phyloP scores from a whole-genome alignment of 1,140 invertebrate genomes.

The Lerema accius region DNA sequence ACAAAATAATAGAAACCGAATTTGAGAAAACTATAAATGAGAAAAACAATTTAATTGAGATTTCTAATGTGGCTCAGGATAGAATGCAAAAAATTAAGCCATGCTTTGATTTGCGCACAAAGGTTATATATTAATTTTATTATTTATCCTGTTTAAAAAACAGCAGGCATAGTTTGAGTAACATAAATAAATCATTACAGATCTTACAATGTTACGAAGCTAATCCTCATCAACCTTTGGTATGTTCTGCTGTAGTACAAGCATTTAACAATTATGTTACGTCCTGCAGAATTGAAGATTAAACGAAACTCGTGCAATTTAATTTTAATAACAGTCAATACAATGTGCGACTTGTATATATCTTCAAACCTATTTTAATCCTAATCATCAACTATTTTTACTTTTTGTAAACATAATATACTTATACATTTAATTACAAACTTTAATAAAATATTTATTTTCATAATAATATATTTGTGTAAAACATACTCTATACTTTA shows the following conservation, averaged over 20 bases:
- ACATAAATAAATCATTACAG: conserved; percentile 48
- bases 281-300: conserved; percentile 54
- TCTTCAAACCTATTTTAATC: too few relatives aligned
- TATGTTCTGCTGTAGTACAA: conserved; percentile 64
- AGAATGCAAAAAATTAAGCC: conserved; percentile 65
- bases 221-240: conserved; percentile 66
- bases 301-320: conserved; percentile 8
- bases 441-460: too few relatives aligned
- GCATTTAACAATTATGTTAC: conserved; percentile 67
- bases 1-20: conserved; percentile 69
- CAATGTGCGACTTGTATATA: conserved; percentile 11
- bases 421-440: too few relatives aligned
- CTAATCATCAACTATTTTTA: too few relatives aligned
- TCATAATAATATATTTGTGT: too few relatives aligned
- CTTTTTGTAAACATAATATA: too few relatives aligned
- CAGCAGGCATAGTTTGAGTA: neutral
- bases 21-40: conserved; percentile 64
- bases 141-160: conserved; percentile 2
- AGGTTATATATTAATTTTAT: conserved; percentile 44
- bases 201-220: conserved; percentile 74
- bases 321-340: neutral
- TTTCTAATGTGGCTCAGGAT: conserved; percentile 51
- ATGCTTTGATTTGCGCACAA: conserved; percentile 62
- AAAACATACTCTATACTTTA: too few relatives aligned
- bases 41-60: conserved; percentile 50